Conservation (phyloP, 2,888 invertebrate species). For the Lasioglossum morio region DNA sequence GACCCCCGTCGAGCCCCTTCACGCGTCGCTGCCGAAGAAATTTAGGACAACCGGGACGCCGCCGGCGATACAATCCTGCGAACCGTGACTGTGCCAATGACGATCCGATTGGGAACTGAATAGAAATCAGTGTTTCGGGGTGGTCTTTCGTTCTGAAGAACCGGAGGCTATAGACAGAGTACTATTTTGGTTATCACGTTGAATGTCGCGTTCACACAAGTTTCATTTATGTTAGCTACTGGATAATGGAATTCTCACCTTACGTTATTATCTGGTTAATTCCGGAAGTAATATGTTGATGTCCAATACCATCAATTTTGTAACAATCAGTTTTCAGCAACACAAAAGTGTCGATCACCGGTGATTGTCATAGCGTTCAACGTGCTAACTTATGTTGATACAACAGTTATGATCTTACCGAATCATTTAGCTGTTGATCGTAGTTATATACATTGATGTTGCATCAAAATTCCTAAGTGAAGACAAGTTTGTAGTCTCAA, state of each 20-base stretch:
- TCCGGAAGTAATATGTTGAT: no score
- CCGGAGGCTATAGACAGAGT: neutral
- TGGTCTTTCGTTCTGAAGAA: neutral
- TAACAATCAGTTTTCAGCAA: no score
- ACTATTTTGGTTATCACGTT: neutral
- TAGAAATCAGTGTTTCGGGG: neutral
- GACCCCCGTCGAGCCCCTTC: neutral
- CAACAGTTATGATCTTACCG: neutral
- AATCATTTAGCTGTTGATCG: neutral
- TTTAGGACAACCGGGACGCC: neutral
- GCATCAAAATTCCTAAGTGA: neutral
- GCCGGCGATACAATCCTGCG: neutral
- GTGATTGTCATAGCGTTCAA: no score
- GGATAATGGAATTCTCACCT: neutral
- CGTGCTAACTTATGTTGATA: neutral
- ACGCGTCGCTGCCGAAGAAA: constrained; percentile 25
- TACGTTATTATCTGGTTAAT: neutral
- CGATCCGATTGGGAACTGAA: neutral
- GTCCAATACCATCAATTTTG: no score
- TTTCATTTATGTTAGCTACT: no score
- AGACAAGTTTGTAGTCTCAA: neutral
- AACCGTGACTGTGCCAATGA: neutral
- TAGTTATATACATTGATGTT: neutral
- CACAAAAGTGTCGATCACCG: no score
- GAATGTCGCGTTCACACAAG: no score